phyloP scores from a whole-genome alignment of 2,888 invertebrate species.

The Nomada lathburiana region DNA sequence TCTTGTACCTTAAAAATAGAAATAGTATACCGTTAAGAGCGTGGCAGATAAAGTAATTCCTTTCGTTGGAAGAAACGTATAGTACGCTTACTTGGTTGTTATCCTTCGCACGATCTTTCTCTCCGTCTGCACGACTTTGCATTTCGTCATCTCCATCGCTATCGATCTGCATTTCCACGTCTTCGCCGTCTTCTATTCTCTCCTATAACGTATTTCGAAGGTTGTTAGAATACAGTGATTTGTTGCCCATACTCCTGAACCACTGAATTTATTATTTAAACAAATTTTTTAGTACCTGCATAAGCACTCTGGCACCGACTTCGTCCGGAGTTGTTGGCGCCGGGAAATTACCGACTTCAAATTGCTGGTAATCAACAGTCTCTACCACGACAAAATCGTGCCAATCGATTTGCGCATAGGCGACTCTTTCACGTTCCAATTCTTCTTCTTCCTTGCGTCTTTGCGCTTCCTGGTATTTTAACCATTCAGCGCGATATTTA shows the following conservation, averaged over 20 bases:
- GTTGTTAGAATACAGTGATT: background rate
- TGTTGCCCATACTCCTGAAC: no score
- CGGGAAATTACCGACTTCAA: constrained; percentile 97
- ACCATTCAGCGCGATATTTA: constrained; percentile 98
- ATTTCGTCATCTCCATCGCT: constrained; percentile 91
- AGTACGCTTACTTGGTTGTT: constrained; percentile 83
- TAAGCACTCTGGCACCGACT: constrained; percentile 96
- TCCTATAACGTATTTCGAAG: constrained; percentile 84
- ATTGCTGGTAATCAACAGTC: constrained; percentile 99
- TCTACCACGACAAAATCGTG: constrained; percentile 99
- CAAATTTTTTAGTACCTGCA: constrained; percentile 86
- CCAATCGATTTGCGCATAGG: constrained; percentile 99
- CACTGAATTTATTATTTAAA: background rate
- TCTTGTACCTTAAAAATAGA: constrained; percentile 88
- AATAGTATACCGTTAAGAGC: background rate
- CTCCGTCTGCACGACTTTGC: constrained; percentile 81
- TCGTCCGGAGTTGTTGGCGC: constrained; percentile 99
- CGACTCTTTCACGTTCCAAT: constrained; percentile 96
- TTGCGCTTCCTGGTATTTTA: constrained; percentile 96
- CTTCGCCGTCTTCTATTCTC: constrained; percentile 91
- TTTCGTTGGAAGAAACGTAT: background rate
- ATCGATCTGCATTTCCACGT: constrained; percentile 96
- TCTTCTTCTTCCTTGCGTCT: constrained; percentile 97
- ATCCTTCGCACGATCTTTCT: constrained; percentile 85
- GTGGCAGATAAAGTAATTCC: background rate